Evolutionary conservation across 2,113 vertebrate genomes (phyloP).

Genomic region (Oxygymnocypris stewartii): DNA sequence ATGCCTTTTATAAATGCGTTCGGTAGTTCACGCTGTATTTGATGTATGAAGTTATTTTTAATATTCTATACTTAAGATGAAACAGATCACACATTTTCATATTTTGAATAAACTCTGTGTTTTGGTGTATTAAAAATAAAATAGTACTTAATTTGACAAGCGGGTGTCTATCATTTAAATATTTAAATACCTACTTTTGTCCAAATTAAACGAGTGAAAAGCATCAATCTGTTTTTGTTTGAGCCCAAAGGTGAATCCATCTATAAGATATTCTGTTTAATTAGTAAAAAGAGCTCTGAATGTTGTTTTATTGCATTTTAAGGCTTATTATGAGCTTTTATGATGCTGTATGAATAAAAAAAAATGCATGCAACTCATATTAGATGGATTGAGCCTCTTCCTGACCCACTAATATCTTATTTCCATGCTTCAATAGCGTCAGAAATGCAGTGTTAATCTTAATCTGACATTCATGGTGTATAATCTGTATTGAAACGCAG

Average conservation of each 20-base stretch:
- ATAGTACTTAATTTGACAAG: not conserved
- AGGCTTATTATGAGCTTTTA: not conserved
- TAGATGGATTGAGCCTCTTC: constrained; percentile 21
- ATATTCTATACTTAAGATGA: not conserved
- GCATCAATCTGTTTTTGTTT: not conserved
- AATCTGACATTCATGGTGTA: constrained; percentile 37
- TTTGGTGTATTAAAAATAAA: no score
- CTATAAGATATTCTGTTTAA: no score
- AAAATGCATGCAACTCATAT: not conserved
- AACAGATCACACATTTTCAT: not conserved
- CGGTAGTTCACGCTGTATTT: not conserved
- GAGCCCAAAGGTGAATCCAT: no score
- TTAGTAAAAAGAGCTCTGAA: not conserved
- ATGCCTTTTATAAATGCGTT: not conserved
- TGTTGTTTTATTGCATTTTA: not conserved
- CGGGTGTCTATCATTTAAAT: not conserved
- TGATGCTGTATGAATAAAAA: not conserved
- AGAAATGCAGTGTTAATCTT: constrained; percentile 36
- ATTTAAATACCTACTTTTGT: not conserved
- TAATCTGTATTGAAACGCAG: constrained; percentile 46
- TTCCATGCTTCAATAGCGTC: constrained; percentile 11
- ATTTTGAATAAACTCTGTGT: constrained; percentile 4
- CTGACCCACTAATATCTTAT: constrained; percentile 40
- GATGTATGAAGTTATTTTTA: not conserved
- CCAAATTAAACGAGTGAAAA: not conserved